Base-by-base conservation (phyloP, 2,888 invertebrate genomes). In the Clanis bilineata region DNA sequence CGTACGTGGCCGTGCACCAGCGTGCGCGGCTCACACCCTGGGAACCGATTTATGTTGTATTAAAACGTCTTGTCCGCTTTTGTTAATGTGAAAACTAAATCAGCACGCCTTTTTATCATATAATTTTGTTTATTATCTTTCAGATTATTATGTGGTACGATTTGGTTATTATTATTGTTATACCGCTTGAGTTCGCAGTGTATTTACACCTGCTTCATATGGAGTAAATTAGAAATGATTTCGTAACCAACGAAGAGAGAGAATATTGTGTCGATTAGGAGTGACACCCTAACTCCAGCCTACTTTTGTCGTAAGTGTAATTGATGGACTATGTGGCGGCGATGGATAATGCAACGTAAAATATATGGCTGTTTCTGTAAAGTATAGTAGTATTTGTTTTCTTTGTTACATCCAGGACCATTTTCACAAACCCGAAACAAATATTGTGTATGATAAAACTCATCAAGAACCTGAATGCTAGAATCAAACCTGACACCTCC, bases 51-150 rank as follows among this genome's bases (percentile, higher is more conserved):
- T 88, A 88, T 88, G 83, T 80, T 77, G 80, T 82, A 83, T 83
- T 85, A 85, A 87, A 86, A 79, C 78, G 75, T 78, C 86, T 82
- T 88, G 90, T 90, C 85, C 81, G 83, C 82, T 86, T 85, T 88
- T 84, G 88, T 90, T 88, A 88, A 90, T 89, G 88, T 80, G 78
- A 84, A 86, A 86, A 84, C 86, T 88, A 88, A 89, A 88, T 87
- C 87, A 84, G 77, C 67, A 66, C 70, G 68, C 70, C 67, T 76
- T 76, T 72, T 76, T 68, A 70, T 69, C 67, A 68, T 64, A 68
- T 68, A 67, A 66, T 64, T 67, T 75, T 68, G 66, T 68, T 41
- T 72, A 70, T 72, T 66, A 65, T 54, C 51, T 64, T 66, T 61
- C 57, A 62, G 57, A 64, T 64, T 59, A 66, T 60, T 56, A 47